Percentiles rank a stretch among this genome's conserved stretches.
Conservation (phyloP, 2,888 invertebrate genomes). For the Alsophila aescularia region DNA sequence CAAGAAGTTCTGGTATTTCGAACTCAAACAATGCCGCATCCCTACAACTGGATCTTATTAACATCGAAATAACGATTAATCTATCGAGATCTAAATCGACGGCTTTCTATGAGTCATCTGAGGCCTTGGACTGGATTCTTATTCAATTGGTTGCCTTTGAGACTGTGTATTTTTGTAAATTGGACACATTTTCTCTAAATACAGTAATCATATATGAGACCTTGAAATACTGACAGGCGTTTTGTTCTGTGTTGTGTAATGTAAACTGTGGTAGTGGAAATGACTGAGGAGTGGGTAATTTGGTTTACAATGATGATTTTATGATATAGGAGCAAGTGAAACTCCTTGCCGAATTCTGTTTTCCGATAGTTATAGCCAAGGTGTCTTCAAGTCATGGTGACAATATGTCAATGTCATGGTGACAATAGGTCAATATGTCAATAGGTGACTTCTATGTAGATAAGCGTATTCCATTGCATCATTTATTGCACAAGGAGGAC, state of each 20-base stretch:
- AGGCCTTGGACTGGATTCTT: slow-evolving; percentile 24
- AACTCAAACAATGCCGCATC: slow-evolving; percentile 14
- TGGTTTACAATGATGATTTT: no score
- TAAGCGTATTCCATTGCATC: no score
- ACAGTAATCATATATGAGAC: slow-evolving; percentile 5
- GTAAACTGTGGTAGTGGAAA: neutral
- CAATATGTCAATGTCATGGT: no score
- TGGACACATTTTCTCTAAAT: slow-evolving; percentile 7
- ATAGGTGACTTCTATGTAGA: no score
- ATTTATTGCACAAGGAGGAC: no score
- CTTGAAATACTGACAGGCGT: slow-evolving; percentile 7
- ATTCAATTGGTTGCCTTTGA: slow-evolving; percentile 16
- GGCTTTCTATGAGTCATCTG: slow-evolving; percentile 11
- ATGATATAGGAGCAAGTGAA: no score
- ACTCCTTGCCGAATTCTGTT: no score
- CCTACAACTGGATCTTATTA: slow-evolving; percentile 12
- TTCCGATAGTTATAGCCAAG: no score
- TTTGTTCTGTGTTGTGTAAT: neutral
- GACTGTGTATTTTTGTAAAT: slow-evolving; percentile 18
- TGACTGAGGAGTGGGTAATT: no score
- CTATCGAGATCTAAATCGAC: neutral
- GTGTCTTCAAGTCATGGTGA: no score
- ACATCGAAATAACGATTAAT: neutral
- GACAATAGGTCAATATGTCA: no score
- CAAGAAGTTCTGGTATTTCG: slow-evolving; percentile 48